Evolutionary conservation across 53 echinoderm and acorn worm species (phyloP), one percentile per base, ranked within the genome.

Genomic region (Apostichopus leukothele): DNA sequence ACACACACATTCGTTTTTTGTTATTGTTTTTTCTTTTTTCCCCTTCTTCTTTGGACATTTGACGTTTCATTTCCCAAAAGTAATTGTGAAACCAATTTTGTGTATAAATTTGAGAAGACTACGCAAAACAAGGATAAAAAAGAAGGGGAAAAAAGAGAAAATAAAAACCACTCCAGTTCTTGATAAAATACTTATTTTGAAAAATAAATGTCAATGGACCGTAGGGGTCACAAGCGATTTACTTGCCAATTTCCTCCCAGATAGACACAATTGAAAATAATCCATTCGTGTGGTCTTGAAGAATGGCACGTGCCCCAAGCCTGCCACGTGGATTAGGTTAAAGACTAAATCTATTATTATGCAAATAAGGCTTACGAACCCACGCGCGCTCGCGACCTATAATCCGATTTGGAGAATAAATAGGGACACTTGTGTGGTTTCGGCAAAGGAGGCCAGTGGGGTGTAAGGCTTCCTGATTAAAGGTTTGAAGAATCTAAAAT

Each of bases 281-380:
- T 71, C 71, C 71, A 18, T 71, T 71, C 71, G 71, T 19, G 85
- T 85, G 85, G 85, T 67, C 85, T 84, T 50, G 39, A 21, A 63
- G 50, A 85, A 20, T 60, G 85, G 85, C 85, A 67, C 85, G 85
- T 60, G 85, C 85, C 85, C 27, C 66, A 63, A 63, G 85, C 26
- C 66, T 60, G 85, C 85, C 85, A 85, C 85, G 66, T 85, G 85
- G 85, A 85, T 66, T 85, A 67, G 66, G 85, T 85, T 85, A 85
- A 76, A 52, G 77, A 67, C 67, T 63, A 63, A 66, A 67, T 50
- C 66, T 50, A 85, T 85, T 85, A 66, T 85, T 67, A 85, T 85
- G 85, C 67, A 85, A 85, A 85, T 85, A 50, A 85, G 85, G 67
- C 85, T 85, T 67, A 50, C 85, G 66, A 67, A 85, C 85, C 66